Base-by-base conservation (phyloP, 2,888 invertebrate genomes). In the Cancer borealis region DNA sequence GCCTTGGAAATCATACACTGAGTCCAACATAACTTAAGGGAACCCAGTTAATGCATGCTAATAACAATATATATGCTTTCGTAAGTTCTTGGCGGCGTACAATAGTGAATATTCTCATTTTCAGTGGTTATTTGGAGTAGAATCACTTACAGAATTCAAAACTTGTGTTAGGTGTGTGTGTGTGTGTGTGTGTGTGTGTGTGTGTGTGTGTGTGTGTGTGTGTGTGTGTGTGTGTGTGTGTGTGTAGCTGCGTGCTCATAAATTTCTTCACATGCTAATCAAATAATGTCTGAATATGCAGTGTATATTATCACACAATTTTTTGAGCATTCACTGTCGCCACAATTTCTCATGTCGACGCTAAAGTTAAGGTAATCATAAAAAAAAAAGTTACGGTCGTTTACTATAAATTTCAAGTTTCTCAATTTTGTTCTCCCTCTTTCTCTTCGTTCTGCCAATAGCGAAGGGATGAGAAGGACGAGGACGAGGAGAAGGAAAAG, bases 341-440 rank as follows among this genome's bases (percentile, higher is more conserved):
- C 39, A 39, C 84, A 84, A 17, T 84, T 84, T 84, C 84, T 84
- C 84, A 84, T 84, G 84, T 84, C 84, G 84, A 39, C 84, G 39
- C 84, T 84, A 84, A 84, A 39, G 30, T 39, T 84, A 8, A 84
- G 10, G 30, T 39, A 30, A n/a, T 84, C 84, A 39, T 84, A 84
- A 84, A 84, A 84, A 84, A 84, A 39, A 14, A 39, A 39, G 30
- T 30, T 84, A 84, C 17, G 39, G 84, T 17, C 39, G 8, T 73
- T 73, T 73, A 26, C 73, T 73, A 39, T 84, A 39, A 84, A 39
- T 84, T 73, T 39, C 84, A 17, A 84, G 30, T 14, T 84, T 84
- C 84, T 84, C 14, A 3, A 12, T 84, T 84, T 39, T 21, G 21
- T 79, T 26, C 26, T 10, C 26, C 5, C 2, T 30, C 73, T 30